Percentiles rank a stretch among this genome's conserved stretches.
Evolutionary conservation across 2,888 invertebrate species (phyloP).

Genomic region (Hypena proboscidalis): DNA sequence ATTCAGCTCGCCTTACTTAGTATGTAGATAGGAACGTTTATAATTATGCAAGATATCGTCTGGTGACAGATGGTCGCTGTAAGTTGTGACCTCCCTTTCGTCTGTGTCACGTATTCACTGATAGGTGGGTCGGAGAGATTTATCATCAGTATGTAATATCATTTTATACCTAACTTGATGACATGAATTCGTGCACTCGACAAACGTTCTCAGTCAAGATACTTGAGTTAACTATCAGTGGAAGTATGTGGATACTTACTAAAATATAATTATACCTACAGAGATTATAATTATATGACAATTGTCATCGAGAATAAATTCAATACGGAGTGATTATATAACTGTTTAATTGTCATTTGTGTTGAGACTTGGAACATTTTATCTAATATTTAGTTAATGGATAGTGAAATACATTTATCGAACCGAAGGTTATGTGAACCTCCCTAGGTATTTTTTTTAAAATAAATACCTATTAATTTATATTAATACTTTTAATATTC

Average conservation of each 20-base stretch:
- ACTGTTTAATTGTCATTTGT: too few species aligned
- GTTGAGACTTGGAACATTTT: too few species aligned
- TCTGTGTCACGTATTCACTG: constrained; percentile 48
- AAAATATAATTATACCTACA: constrained; percentile 10
- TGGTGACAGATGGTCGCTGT: constrained; percentile 48
- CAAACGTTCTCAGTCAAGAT: constrained; percentile 8
- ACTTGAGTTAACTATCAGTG: constrained; percentile 16
- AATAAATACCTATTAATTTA: too few species aligned
- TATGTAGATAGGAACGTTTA: constrained; percentile 37
- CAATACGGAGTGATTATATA: too few species aligned
- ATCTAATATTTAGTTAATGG: too few species aligned
- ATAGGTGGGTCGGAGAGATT: constrained; percentile 57
- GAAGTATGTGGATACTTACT: neutral
- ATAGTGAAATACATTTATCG: too few species aligned
- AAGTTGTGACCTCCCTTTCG: constrained; percentile 56
- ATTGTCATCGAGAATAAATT: too few species aligned
- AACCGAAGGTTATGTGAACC: too few species aligned
- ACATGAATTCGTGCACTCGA: constrained; percentile 1
- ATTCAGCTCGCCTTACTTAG: constrained; percentile 33
- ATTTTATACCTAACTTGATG: constrained; percentile 3
- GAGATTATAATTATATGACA: constrained; percentile 5
- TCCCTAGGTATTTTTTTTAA: too few species aligned
- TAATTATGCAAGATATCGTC: constrained; percentile 48
- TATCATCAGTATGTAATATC: constrained; percentile 37
- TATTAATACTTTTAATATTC: too few species aligned